Conservation (phyloP, 2,888 invertebrate species). For the Crocallis elinguaria region DNA sequence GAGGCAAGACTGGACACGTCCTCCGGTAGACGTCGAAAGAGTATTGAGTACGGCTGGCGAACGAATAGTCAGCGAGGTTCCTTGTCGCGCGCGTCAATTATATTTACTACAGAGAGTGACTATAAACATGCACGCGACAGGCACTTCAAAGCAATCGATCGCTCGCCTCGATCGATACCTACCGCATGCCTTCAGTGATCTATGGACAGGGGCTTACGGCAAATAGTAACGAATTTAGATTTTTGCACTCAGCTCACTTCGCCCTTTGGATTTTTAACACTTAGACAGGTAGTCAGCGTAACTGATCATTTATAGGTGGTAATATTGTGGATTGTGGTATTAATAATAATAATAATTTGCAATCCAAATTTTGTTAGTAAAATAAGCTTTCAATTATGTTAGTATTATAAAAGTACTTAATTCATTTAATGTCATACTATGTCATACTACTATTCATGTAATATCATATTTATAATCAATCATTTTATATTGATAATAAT, state of each 20-base stretch:
- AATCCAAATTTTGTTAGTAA: too few species aligned
- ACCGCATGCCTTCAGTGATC: constrained; percentile 45
- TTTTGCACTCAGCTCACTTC: constrained; percentile 40
- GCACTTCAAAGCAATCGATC: constrained; percentile 81
- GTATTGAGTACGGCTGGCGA: constrained; percentile 76
- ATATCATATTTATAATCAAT: too few species aligned
- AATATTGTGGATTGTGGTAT: too few species aligned
- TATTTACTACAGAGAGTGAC: constrained; percentile 80
- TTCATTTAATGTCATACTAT: too few species aligned
- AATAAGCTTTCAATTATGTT: too few species aligned
- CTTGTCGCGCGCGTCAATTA: constrained; percentile 79
- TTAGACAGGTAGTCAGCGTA: not conserved
- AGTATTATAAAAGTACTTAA: too few species aligned
- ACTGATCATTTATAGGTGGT: not conserved
- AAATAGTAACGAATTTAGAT: constrained; percentile 29
- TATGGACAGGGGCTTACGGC: constrained; percentile 31
- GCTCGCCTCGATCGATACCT: constrained; percentile 64
- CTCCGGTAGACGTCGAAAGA: constrained; percentile 74
- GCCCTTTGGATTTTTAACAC: constrained; percentile 34
- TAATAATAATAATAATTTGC: too few species aligned
- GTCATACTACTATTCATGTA: too few species aligned
- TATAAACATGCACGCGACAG: constrained; percentile 75
- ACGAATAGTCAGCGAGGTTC: constrained; percentile 54
- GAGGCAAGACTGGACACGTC: constrained; percentile 70
- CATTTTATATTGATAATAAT: too few species aligned